Evolutionary conservation across 37 sponge, comb jelly and placozoan species (phyloP), one percentile per base, ranked within the genome.

Genomic region (Aplysina aerophoba): DNA sequence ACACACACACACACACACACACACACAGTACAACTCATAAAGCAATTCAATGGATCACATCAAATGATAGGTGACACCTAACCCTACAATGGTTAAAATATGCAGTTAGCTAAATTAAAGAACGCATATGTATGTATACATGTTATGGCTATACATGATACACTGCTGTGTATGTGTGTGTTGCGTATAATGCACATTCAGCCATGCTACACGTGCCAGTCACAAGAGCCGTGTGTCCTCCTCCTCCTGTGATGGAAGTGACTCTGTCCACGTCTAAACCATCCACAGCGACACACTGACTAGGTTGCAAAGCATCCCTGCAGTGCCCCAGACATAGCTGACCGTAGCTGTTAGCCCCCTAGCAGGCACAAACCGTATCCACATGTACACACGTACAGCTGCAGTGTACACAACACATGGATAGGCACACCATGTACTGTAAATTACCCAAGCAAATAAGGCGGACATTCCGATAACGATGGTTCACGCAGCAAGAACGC

Each of bases 311-410:
- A 34, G 53, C 63, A 73, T 92, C 92, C 16, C 54, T 79, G 20
- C 30, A 85, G 83, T 92, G 69, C 0, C 93, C 90, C 17, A 59
- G 30, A 39, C 93, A 86, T 30, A 92, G 72, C 82, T 92, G 93
- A 11, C 93, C 93, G 53, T 92, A 92, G 73, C 93, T 92, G 81
- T 92, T 92, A 19, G 93, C 93, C 33, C 93, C 93, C 93, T 92
- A 61, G 25, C 4, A 20, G 35, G 28, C 54, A 31, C 25, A 74
- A 40, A 58, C 54, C 50, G 21, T 19, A 14, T 40, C 33, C 13
- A 39, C 0, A 28, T 59, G 55, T 25, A 60, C n/a, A n/a, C n/a
- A n/a, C n/a, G n/a, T 41, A 81, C 20, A 22, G 20, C n/a, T 44
- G 50, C 50, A 44, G 3, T 44, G 50, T 15, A 84, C 19, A 20